Conservation (phyloP, 2,797 vertebrate species). For the Anabas testudineus region DNA sequence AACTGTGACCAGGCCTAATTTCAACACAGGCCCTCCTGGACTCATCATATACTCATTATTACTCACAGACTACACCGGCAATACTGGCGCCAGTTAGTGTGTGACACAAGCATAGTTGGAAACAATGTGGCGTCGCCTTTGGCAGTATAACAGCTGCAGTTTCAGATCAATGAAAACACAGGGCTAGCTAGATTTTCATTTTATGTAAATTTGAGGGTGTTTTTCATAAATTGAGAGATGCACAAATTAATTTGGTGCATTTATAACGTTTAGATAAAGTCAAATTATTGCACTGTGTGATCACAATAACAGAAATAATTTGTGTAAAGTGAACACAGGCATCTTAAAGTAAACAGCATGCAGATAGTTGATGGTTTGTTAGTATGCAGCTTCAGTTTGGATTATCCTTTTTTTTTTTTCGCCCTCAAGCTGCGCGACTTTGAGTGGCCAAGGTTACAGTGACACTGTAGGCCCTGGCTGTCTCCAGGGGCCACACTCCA, state of each 20-base stretch:
- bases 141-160: conserved; percentile 33
- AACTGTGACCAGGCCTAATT: conserved; percentile 89
- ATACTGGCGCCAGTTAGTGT: conserved; percentile 43
- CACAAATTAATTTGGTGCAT: too few species aligned
- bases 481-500: conserved; percentile 64
- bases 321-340: too few species aligned
- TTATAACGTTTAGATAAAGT: neutral
- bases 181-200: neutral
- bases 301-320: neutral
- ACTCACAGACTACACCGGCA: conserved; percentile 54
- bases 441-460: conserved; percentile 74
- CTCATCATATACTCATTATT: conserved; percentile 71
- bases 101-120: conserved; percentile 57
- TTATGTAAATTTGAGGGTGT: neutral
- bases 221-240: neutral
- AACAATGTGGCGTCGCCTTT: conserved; percentile 55
- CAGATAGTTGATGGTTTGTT: conserved; percentile 32
- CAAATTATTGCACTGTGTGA: neutral
- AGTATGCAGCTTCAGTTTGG: conserved; percentile 13
- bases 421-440: conserved; percentile 56
- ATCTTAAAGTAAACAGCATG: conserved; percentile 10
- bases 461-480: conserved; percentile 57
- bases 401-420: conserved; percentile 23
- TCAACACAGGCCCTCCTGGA: conserved; percentile 72
- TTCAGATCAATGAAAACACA: conserved; percentile 29